Evolutionary conservation across 1,140 invertebrate genomes (phyloP), one percentile per base, ranked within the genome.

Genomic region (Lethrus apterus): DNA sequence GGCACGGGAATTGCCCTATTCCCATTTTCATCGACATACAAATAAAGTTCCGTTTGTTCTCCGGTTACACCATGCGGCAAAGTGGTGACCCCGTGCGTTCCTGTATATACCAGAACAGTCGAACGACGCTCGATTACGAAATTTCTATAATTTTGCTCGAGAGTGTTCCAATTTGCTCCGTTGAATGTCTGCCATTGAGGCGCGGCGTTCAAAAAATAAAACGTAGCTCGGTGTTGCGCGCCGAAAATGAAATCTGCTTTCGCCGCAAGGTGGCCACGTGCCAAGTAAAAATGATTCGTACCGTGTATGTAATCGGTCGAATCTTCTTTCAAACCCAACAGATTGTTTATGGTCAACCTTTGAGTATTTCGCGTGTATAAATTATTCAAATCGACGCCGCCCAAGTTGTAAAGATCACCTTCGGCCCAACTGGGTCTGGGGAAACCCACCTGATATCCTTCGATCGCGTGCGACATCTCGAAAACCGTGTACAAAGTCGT

Each of bases 201-300:
- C 0, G 69, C 72, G 0, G 65, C 66, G 52, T 80, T 80, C 2
- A 76, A 50, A 43, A 71, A 77, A 50, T 69, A 74, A 34, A 48
- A 48, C 10, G 66, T 66, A n/a, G 56, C 47, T 1, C 72, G 66
- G 55, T 83, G 79, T 31, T 76, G 74, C 9, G 71, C 59, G 0
- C 70, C 77, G 48, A 72, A 78, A 2, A 81, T 65, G 31, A 73
- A 76, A 57, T 83, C 80, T 20, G 70, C 73, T 56, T 80, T 80
- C 26, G 80, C 78, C 0, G 74, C 48, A 14, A 50, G 46, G 30
- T 83, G 79, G 13, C 79, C 79, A 15, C 74, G 67, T 0, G 78
- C 68, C 34, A 83, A 51, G 52, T 55, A 76, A 4, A 64, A 46
- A 46, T 60, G 51, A n/a, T 30, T 43, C 2, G 17, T 52, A 4